A percentile compares a stretch with the other conserved stretches of the same genome.
These are phyloP conservation scores for Rhinolophus ferrumequinum DNA, from an alignment of 2,113 vertebrate genomes.

Conservation along the genomic window DNA sequence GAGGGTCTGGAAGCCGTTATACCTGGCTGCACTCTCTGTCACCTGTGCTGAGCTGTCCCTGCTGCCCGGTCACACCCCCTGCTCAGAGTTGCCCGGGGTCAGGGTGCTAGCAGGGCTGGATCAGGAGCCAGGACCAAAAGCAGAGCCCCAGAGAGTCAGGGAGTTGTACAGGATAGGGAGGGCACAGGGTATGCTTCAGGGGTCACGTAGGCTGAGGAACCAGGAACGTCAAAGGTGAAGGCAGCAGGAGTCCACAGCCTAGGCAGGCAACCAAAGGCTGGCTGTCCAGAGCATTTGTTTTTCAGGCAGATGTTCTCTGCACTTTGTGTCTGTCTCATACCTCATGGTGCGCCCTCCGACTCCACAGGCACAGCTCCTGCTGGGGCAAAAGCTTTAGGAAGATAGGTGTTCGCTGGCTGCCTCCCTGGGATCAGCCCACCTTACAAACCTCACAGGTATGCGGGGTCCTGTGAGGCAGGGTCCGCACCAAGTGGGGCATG, in stretches of 20 bases:
- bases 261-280: too few relatives aligned
- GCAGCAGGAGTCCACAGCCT: not conserved
- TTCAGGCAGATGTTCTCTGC: not conserved
- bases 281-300: not conserved
- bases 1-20: not conserved
- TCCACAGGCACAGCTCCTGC: too few relatives aligned
- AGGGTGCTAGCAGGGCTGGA: not conserved
- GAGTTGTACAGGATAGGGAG: not conserved
- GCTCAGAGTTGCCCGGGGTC: rapidly evolving
- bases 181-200: not conserved
- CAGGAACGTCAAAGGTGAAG: not conserved
- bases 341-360: not conserved
- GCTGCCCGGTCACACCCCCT: not conserved
- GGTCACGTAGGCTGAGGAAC: not conserved
- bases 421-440: not conserved
- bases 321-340: rapidly evolving
- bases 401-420: rapidly evolving
- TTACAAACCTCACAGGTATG: not conserved
- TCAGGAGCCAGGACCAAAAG: not conserved
- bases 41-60: too few relatives aligned
- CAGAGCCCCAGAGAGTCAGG: not conserved
- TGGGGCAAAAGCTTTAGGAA: not conserved
- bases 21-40: not conserved
- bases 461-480: not conserved
- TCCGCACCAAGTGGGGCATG: rapidly evolving